A percentile compares a stretch with the other conserved stretches of the same genome.
Conservation (phyloP, 2,888 invertebrate genomes). For the Eristalis intricaria region DNA sequence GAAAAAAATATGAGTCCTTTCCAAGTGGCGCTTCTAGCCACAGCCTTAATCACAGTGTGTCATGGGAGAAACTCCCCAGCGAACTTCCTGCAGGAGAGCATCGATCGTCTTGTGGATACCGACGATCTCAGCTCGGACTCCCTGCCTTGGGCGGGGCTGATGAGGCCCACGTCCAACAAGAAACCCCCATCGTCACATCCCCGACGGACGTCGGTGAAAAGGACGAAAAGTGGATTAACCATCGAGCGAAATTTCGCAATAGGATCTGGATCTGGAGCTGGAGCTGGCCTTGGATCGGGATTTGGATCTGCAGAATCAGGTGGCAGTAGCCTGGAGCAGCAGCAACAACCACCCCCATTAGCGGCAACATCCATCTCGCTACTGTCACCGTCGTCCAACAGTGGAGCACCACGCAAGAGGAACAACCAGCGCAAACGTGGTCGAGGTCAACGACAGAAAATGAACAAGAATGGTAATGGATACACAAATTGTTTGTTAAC, state of each 20-base stretch:
- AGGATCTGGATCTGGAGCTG: conserved; percentile 5
- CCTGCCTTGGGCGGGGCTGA: conserved; percentile 55
- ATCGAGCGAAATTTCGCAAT: conserved; percentile 62
- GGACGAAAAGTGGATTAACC: conserved; percentile 68
- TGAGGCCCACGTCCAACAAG: conserved; percentile 20
- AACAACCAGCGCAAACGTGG: conserved; percentile 64
- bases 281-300: conserved; percentile 2
- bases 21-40: conserved; percentile 56
- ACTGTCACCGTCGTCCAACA: neutral
- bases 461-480: conserved; percentile 73
- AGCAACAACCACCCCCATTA: conserved; percentile 50
- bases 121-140: conserved; percentile 49
- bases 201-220: conserved; percentile 59
- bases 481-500: conserved; percentile 26
- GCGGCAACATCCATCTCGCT: conserved; percentile 43
- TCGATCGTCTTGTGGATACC: conserved; percentile 56
- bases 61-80: conserved; percentile 47
- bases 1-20: conserved; percentile 53
- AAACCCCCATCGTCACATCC: conserved; percentile 24
- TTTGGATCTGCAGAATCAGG: conserved; percentile 16
- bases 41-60: conserved; percentile 42
- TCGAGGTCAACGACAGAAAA: conserved; percentile 73
- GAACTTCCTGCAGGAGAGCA: conserved; percentile 38
- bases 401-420: conserved; percentile 30
- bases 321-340: conserved; percentile 27